phyloP scores from a whole-genome alignment of 2,888 invertebrate genomes.

The Galeopsomyia nigrocyanea region DNA sequence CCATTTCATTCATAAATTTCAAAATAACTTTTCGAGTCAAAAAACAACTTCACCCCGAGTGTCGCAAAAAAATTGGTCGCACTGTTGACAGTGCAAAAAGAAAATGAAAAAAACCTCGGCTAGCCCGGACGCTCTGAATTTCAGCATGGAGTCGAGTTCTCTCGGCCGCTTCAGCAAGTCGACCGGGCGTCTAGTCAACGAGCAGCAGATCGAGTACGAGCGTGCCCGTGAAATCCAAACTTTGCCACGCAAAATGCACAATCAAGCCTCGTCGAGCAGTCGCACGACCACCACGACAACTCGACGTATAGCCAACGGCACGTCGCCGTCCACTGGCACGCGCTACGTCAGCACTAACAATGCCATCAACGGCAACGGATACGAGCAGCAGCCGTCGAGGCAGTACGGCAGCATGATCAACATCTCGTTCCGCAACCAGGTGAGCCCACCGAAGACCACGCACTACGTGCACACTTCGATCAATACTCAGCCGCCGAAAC shows the following conservation, averaged over 20 bases:
- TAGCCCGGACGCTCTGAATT: slow-evolving; percentile 52
- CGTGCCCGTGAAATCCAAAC: slow-evolving; percentile 80
- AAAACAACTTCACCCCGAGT: no score
- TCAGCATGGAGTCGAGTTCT: slow-evolving; percentile 79
- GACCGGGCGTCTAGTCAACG: slow-evolving; percentile 77
- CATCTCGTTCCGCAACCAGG: slow-evolving; percentile 74
- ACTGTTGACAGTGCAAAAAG: slow-evolving; percentile 11
- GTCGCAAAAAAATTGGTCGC: neutral
- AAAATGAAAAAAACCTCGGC: no score
- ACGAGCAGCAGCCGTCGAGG: slow-evolving; percentile 10
- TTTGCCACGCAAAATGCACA: slow-evolving; percentile 75
- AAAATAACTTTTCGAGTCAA: no score
- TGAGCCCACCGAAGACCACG: slow-evolving; percentile 52
- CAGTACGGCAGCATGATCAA: slow-evolving; percentile 72
- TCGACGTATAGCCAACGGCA: slow-evolving; percentile 46
- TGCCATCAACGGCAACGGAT: neutral
- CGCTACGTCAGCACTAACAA: neutral
- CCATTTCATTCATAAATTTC: no score
- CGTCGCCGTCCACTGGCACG: neutral
- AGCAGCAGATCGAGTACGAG: slow-evolving; percentile 65
- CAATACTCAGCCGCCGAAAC: slow-evolving; percentile 72
- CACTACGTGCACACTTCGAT: slow-evolving; percentile 41
- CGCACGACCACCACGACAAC: slow-evolving; percentile 37
- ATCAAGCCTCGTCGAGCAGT: slow-evolving; percentile 62
- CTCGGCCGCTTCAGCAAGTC: slow-evolving; percentile 88